phyloP scores from a whole-genome alignment of 2,797 vertebrate species.

The Acanthurus leucopareius region DNA sequence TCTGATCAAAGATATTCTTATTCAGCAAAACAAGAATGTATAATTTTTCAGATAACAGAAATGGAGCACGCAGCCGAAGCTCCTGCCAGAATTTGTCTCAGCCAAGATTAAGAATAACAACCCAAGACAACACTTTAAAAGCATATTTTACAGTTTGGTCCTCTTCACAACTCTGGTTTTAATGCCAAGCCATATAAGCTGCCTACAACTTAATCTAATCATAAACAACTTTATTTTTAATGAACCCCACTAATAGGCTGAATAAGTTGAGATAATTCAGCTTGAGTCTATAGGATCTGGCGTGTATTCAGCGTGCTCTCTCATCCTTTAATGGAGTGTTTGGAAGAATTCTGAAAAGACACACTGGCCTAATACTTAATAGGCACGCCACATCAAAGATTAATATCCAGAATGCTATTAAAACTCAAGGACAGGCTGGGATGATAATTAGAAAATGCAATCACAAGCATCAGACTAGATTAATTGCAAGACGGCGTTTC shows the following conservation, averaged over 20 bases:
- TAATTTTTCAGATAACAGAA: conserved; percentile 77
- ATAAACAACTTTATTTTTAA: conserved; percentile 78
- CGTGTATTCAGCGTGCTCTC: conserved; percentile 56
- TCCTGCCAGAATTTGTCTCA: conserved; percentile 58
- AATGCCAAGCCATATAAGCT: conserved; percentile 58
- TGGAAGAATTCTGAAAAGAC: conserved; percentile 80
- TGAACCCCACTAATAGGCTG: conserved; percentile 66
- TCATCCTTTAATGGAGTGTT: conserved; percentile 80
- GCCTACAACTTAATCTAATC: conserved; percentile 69
- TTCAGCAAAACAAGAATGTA: conserved; percentile 82
- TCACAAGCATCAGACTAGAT: conserved; percentile 86
- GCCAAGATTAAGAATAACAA: conserved; percentile 73
- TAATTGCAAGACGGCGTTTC: conserved; percentile 81
- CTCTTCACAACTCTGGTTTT: conserved; percentile 45
- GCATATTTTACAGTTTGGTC: conserved; percentile 60
- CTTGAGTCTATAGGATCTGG: conserved; percentile 79
- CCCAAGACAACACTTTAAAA: conserved; percentile 64
- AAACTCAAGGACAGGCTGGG: conserved; percentile 88
- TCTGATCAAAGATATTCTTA: conserved; percentile 82
- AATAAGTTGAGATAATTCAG: conserved; percentile 79
- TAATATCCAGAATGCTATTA: conserved; percentile 89
- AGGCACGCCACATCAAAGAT: conserved; percentile 86
- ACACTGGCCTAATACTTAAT: conserved; percentile 82
- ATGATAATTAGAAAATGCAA: conserved; percentile 90
- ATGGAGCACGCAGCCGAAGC: conserved; percentile 52